Evolutionary conservation across 92 coral and sea anemone species (phyloP).

Genomic region (Phymanthus crucifer): DNA sequence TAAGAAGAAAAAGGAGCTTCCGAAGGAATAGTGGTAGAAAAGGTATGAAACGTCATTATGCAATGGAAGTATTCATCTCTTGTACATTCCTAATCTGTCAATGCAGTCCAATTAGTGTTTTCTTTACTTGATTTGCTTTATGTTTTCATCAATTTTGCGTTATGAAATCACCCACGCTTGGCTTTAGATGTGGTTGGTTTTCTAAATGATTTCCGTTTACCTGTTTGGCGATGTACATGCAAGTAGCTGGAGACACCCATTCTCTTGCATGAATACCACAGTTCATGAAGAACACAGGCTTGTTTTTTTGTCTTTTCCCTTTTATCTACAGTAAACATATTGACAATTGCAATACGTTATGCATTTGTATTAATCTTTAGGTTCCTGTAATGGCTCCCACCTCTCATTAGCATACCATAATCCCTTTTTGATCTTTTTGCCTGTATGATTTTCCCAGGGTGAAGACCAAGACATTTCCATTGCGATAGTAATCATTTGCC

Average conservation of each 20-base stretch:
- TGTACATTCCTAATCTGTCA: too few relatives aligned
- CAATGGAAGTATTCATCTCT: background rate
- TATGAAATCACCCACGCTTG: too few relatives aligned
- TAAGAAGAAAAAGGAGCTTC: too few relatives aligned
- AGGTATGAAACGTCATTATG: background rate
- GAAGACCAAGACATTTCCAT: constrained; percentile 43
- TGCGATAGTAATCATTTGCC: constrained; percentile 32
- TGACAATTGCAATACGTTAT: too few relatives aligned
- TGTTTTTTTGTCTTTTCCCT: constrained; percentile 48
- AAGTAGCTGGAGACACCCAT: constrained; percentile 84
- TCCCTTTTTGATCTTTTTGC: constrained; percentile 63
- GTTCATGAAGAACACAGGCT: constrained; percentile 74
- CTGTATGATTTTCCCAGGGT: constrained; percentile 65
- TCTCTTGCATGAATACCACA: constrained; percentile 86
- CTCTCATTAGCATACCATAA: constrained; percentile 40
- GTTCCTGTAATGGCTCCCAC: background rate
- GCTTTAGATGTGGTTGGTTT: background rate
- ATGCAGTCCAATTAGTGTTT: too few relatives aligned
- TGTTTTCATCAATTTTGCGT: too few relatives aligned
- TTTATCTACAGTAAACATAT: constrained; percentile 45
- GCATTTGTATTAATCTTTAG: too few relatives aligned
- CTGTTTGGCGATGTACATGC: constrained; percentile 83
- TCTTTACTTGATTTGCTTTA: too few relatives aligned
- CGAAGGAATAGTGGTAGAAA: too few relatives aligned
- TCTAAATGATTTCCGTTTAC: too few relatives aligned